Evolutionary conservation across 1,140 invertebrate species (phyloP).

Genomic region (Thaumetopoea pityocampa): DNA sequence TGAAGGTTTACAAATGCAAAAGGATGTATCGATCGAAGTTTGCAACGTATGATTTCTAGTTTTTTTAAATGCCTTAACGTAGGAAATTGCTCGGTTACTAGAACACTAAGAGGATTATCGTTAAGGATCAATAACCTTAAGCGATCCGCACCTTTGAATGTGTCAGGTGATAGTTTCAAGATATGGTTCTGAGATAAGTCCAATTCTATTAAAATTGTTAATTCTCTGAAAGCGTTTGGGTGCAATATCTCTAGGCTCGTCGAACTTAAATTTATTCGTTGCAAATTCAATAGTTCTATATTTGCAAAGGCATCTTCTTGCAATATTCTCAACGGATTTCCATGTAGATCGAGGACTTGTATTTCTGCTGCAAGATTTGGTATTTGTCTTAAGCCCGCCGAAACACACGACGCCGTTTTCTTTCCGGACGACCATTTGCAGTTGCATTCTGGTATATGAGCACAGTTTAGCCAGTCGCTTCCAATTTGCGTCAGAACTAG

Average conservation of each 20-base stretch:
- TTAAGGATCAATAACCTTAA: slow-evolving; percentile 82
- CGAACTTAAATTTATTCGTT: slow-evolving; percentile 86
- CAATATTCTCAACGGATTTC: slow-evolving; percentile 84
- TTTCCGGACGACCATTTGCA: slow-evolving; percentile 94
- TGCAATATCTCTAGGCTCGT: slow-evolving; percentile 85
- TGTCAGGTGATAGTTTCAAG: slow-evolving; percentile 80
- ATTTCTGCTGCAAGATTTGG: slow-evolving; percentile 87
- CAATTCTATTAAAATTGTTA: slow-evolving; percentile 91
- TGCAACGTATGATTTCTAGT: slow-evolving; percentile 87
- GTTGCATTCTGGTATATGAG: slow-evolving; percentile 82
- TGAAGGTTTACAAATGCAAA: slow-evolving; percentile 76
- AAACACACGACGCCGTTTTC: slow-evolving; percentile 88
- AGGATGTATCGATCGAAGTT: slow-evolving; percentile 81
- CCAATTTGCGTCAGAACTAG: slow-evolving; percentile 45
- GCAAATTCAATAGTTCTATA: slow-evolving; percentile 87
- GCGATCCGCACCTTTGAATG: slow-evolving; percentile 85
- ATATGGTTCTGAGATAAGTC: slow-evolving; percentile 88
- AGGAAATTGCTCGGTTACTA: slow-evolving; percentile 84
- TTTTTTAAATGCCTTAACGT: slow-evolving; percentile 82
- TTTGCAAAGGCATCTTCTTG: slow-evolving; percentile 86
- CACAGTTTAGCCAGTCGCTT: slow-evolving; percentile 85
- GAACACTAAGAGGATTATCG: slow-evolving; percentile 81
- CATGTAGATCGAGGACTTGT: slow-evolving; percentile 89
- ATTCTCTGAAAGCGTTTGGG: slow-evolving; percentile 87
- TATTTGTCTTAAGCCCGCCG: slow-evolving; percentile 82